Percentiles rank a stretch among this genome's conserved stretches.
Conservation (phyloP, 2,113 vertebrate species). For the Bungarus multicinctus region DNA sequence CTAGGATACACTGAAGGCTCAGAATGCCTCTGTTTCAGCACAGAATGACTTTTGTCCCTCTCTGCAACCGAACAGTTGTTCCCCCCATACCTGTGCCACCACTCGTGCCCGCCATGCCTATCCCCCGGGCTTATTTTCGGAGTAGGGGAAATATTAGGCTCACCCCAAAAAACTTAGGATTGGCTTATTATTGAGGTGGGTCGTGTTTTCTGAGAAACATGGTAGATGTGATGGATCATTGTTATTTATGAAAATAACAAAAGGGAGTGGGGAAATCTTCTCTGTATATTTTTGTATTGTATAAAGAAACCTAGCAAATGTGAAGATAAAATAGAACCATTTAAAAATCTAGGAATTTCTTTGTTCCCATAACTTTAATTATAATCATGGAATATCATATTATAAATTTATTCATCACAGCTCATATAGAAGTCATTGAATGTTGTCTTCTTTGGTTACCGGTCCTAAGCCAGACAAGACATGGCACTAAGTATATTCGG, state of each 20-base stretch:
- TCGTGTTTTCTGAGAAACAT: too few species aligned
- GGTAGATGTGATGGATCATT: neutral
- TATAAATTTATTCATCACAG: conserved; percentile 68
- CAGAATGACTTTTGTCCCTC: too few species aligned
- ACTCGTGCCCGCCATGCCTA: too few species aligned
- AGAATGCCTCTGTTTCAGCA: too few species aligned
- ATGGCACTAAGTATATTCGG: conserved; percentile 42
- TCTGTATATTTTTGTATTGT: neutral
- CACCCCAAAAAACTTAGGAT: too few species aligned
- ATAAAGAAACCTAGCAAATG: neutral
- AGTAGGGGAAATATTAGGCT: too few species aligned
- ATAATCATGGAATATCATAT: conserved; percentile 34
- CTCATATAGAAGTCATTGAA: conserved; percentile 65
- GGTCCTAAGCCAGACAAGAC: conserved; percentile 60
- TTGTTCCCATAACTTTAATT: conserved; percentile 59
- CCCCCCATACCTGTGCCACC: too few species aligned
- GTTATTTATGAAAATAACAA: neutral
- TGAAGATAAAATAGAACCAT: neutral
- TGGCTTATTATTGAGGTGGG: too few species aligned
- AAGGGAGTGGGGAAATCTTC: neutral
- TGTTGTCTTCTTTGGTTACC: conserved; percentile 61
- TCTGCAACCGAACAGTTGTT: too few species aligned
- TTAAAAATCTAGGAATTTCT: conserved; percentile 20
- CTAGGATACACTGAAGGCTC: too few species aligned
- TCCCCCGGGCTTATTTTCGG: too few species aligned